A percentile compares a stretch with the other conserved stretches of the same genome.
phyloP scores from a whole-genome alignment of 2,113 vertebrate genomes.

The Trichechus manatus region DNA sequence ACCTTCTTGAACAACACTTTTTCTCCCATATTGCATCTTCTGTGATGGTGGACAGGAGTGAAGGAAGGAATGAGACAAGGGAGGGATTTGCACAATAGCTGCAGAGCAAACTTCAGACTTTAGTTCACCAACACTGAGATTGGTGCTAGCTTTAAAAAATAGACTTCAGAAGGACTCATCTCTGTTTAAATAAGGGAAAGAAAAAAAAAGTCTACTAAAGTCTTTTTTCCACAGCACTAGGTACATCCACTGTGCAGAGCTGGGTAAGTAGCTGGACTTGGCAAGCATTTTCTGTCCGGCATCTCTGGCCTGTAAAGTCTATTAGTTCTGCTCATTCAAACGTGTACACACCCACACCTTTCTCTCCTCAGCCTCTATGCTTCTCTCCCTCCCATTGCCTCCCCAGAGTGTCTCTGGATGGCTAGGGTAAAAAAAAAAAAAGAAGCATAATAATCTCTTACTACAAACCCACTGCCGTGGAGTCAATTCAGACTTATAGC shows the following conservation, averaged over 20 bases:
- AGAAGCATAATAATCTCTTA: no score
- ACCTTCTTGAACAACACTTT: neutral
- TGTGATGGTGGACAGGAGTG: neutral
- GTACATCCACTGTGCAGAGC: neutral
- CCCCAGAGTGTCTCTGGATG: neutral
- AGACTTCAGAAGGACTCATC: neutral
- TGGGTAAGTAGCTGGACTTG: neutral
- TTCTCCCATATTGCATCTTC: neutral
- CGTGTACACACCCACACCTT: neutral
- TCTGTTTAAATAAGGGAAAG: neutral
- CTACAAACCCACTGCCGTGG: neutral
- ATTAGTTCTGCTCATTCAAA: slow-evolving; percentile 29
- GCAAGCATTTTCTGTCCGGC: neutral
- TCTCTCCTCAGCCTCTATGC: neutral
- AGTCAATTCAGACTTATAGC: no score
- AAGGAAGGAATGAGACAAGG: neutral
- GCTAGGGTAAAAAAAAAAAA: neutral
- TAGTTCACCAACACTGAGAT: neutral
- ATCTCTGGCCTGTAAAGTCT: neutral
- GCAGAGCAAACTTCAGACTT: neutral
- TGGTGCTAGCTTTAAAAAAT: neutral
- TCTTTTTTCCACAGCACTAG: neutral
- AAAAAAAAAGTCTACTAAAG: rapidly evolving
- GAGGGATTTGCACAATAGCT: neutral
- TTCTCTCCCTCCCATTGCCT: neutral